Base-by-base conservation (phyloP, 2,113 vertebrate genomes). In the Cephalopterus ornatus region DNA sequence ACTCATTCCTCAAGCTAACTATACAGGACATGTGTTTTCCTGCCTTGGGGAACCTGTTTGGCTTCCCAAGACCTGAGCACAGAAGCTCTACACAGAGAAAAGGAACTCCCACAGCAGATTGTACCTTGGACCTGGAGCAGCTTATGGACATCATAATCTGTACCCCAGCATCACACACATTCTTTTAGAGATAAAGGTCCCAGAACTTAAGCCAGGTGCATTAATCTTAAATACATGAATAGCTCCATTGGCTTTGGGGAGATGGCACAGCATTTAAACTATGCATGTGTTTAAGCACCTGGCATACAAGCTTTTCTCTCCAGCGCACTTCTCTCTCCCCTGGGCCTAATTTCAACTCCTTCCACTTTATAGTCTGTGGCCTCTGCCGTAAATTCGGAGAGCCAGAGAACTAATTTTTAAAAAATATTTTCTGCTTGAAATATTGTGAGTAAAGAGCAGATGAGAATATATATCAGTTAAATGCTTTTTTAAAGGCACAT, bases 401-500 rank as follows among this genome's bases (percentile, higher is more conserved):
- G 61, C 30, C 22, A 32, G 41, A 55, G 50, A 95, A 70, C 50
- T 85, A 81, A 80, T 94, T 96, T 96, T 92, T 80, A 26, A 94
- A 96, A 96, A 95, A 96, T 63, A 85, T 39, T 92, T 94, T 93
- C 88, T 96, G 82, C 85, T 94, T 96, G 89, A 96, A 94, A 93
- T 93, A 95, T 78, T 82, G 82, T n/a, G 76, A 90, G 71, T 66
- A 92, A 94, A 92, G 79, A 94, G 67, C 47, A 90, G 94, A 93
- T 80, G 75, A 96, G 92, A 91, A 87, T 92, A 97, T 95, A 92
- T 90, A 95, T 97, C 94, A 89, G 85, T 92, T 93, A 95, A 95
- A 96, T 91, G 88, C 42, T 74, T 93, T 93, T 97, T 89, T 85
- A 94, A 97, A 96, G 77, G 73, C 62, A 67, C 68, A 78, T 95